Evolutionary conservation across 2,113 vertebrate genomes (phyloP), one percentile per base, ranked within the genome.

Genomic region (Martes martes): DNA sequence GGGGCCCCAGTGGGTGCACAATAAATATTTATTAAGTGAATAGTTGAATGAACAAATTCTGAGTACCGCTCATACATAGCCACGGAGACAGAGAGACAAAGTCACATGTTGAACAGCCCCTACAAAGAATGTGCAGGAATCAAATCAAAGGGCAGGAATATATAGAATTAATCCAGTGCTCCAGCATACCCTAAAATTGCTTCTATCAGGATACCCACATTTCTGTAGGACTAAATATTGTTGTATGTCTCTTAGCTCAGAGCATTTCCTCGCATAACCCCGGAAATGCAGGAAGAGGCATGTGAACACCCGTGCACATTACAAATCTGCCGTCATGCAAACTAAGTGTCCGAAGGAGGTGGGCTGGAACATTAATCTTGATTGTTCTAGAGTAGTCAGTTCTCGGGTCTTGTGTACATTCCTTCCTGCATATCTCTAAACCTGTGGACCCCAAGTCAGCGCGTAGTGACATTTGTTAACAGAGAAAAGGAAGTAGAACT

Each of bases 11-110:
- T 65, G 84, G 69, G 45, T 23, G 14, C 82, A 83, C 4, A 73
- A n/a, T 91, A 94, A 88, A 90, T 81, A 80, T 83, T 79, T 83
- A 88, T 39, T 88, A 31, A 79, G 5, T 80, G n/a, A 94, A 78
- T 63, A 67, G 67, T 31, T 33, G 76, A 91, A 76, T 82, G 78
- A 84, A 73, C 28, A 88, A 42, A 69, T 71, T 82, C 28, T 91
- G 74, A 95, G 47, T 67, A 78, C 82, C 91, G 14, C 45, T 92
- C 13, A 4, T 50, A 36, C 11, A 31, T 21, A 87, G 67, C 65
- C 52, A 85, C 24, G 67, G 91, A 86, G 74, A 76, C 55, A 78
- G 33, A 85, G 52, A 86, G 74, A 26, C 13, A 65, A 74, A 92
- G 78, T 24, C 21, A 47, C 26, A 18, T 36, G 39, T 3, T 33